A percentile compares a stretch with the other conserved stretches of the same genome.
phyloP scores from a whole-genome alignment of 2,113 vertebrate species.

The Ophiodon elongatus region DNA sequence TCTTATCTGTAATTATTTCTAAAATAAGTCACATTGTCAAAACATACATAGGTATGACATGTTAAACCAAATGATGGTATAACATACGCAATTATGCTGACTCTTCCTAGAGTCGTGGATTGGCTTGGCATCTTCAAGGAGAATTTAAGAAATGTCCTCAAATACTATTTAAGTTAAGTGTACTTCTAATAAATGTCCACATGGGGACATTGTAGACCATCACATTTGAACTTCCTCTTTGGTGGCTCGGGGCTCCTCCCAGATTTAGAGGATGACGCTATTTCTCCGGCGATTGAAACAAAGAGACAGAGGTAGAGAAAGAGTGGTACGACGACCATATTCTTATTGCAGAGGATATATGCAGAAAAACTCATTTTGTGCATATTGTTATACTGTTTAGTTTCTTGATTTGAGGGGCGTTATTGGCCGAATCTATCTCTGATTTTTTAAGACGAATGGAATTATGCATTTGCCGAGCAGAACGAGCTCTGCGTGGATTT shows the following conservation, averaged over 20 bases:
- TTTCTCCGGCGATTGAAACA: conserved; percentile 22
- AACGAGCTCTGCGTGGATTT: neutral
- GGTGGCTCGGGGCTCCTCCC: conserved; percentile 61
- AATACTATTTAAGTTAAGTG: neutral
- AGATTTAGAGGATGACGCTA: conserved; percentile 13
- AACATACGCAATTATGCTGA: neutral
- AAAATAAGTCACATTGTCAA: neutral
- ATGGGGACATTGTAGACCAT: conserved; percentile 65
- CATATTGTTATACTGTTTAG: neutral
- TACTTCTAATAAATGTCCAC: conserved; percentile 40
- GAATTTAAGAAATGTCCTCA: too few species aligned
- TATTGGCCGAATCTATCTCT: neutral
- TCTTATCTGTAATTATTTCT: neutral
- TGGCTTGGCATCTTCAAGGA: neutral
- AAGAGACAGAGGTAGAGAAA: conserved; percentile 2
- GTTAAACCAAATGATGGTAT: neutral
- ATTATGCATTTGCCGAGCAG: conserved; percentile 68
- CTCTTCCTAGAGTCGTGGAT: neutral
- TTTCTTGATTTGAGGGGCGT: too few species aligned
- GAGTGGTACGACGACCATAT: neutral
- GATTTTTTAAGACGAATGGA: conserved; percentile 76
- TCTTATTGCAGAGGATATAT: neutral
- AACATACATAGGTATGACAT: neutral
- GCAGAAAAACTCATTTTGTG: neutral
- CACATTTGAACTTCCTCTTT: neutral